Evolutionary conservation across 2,888 invertebrate species (phyloP), one percentile per base, ranked within the genome.

Genomic region (Opisthograptis luteolata): DNA sequence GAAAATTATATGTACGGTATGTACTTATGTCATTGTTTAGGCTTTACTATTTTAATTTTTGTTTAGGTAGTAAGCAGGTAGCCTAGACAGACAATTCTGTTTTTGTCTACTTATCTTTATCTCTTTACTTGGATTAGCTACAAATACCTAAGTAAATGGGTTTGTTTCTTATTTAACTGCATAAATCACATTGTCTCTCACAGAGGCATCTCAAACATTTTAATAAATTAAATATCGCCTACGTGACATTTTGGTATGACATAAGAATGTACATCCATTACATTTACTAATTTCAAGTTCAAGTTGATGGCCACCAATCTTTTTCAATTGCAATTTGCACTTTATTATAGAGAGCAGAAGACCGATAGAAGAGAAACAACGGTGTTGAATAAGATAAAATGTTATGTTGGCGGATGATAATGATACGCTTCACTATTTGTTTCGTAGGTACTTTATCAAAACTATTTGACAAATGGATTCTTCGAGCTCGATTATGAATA

Each of bases 271-370:
- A n/a, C n/a, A n/a, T n/a, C n/a, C n/a, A 58, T 62, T 58, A 60
- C n/a, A 59, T 66, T 64, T 55, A 47, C 44, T 30, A 43, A 41
- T 36, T 61, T 66, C 67, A 73, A 72, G 73, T 70, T 73, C 72
- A 72, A 70, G 72, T 68, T 68, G 56, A 71, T 56, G 34, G 46
- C 24, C 14, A 32, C 1, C 2, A 5, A 34, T 44, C 10, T 20
- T 24, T 39, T 35, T 24, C 2, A 41, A 42, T 17, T 22, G 35
- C 28, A 48, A 42, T 39, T 10, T 41, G 44, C 30, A 52, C 41
- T 44, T 55, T 52, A 55, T 40, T 9, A 2, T 32, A 13, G 19
- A 12, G 5, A 9, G 2, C 12, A 12, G 9, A 49, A 46, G 45
- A 36, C 8, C 19, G 41, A n/a, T n/a, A n/a, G n/a, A 15, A 2